Conservation (phyloP, 2,888 invertebrate genomes). For the Drosophila subquinaria region DNA sequence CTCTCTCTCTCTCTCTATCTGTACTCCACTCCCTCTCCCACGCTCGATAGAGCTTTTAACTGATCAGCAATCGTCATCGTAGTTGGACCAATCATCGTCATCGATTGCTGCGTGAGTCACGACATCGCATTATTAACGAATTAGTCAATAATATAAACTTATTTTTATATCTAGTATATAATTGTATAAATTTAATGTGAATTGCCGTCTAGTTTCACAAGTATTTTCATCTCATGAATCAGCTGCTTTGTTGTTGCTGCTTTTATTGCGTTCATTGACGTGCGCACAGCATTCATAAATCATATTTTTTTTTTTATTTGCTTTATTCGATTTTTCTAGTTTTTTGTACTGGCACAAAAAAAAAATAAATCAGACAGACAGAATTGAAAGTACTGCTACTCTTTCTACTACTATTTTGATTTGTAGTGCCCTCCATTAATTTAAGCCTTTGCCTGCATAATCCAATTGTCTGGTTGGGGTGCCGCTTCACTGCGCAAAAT, state of each 20-base stretch:
- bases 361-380: not conserved
- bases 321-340: conserved; percentile 22
- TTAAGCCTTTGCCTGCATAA: conserved; percentile 62
- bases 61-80: conserved; percentile 30
- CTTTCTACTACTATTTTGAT: conserved; percentile 26
- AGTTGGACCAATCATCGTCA: conserved; percentile 22
- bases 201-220: conserved; percentile 15
- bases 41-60: conserved; percentile 13
- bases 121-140: conserved; percentile 20
- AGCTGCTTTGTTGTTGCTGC: conserved; percentile 48
- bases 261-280: conserved; percentile 58
- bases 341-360: conserved; percentile 3
- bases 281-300: conserved; percentile 57
- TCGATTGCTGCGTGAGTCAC: conserved; percentile 41
- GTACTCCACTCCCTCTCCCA: not conserved
- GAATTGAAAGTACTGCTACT: conserved; percentile 13
- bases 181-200: conserved; percentile 13
- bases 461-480: conserved; percentile 50
- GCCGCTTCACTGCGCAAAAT: conserved; percentile 59
- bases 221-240: conserved; percentile 55
- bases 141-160: conserved; percentile 24
- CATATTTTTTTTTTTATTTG: conserved; percentile 48
- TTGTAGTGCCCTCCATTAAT: conserved; percentile 45
- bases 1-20: not conserved
- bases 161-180: conserved; percentile 21